Base-by-base conservation (phyloP, 1,140 invertebrate genomes). In the Drosophila dunni region DNA sequence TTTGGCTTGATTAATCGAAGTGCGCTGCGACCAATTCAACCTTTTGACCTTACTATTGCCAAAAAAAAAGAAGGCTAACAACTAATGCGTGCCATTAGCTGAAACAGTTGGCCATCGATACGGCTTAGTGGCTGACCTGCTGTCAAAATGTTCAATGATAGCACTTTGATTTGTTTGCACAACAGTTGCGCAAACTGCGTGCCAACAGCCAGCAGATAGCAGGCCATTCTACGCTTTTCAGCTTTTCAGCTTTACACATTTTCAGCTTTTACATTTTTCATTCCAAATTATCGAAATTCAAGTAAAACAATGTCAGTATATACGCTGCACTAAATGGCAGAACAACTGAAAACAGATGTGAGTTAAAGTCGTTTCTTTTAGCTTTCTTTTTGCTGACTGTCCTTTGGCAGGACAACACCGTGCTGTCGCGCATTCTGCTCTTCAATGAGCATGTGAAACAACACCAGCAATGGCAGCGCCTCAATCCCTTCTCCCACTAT, bases 401-500 rank as follows among this genome's bases (percentile, higher is more conserved):
- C 2, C 24, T 3, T 9, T 40, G 2, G 0, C 57, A 86, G 82
- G 54, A 74, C 13, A 67, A 51, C 11, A 77, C 76, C 9, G 83
- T 86, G 1, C 76, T 71, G 11, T 88, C 83, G 9, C 83, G 83
- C 42, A 78, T 86, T 3, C 64, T 50, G 5, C 58, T 70, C 0
- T 86, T 88, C 42, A 86, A 86, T 29, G 58, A 82, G 36, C 79
- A 79, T 1, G 83, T 63, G 1, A 72, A 86, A 29, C 36, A 79
- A 24, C 83, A 86, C 13, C 56, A 68, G 9, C 42, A 88, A 15
- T 88, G 79, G 75, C 85, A 88, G 68, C 67, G 70, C 36, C 56
- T 86, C 8, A 86, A 86, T 74, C 83, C 83, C 6, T 86, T 86
- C 0, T 56, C 76, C 15, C 83, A 86, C 33, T 77, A 40, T 60